phyloP scores from a whole-genome alignment of 2,113 vertebrate genomes.

The Phrynosoma blainvillii region DNA sequence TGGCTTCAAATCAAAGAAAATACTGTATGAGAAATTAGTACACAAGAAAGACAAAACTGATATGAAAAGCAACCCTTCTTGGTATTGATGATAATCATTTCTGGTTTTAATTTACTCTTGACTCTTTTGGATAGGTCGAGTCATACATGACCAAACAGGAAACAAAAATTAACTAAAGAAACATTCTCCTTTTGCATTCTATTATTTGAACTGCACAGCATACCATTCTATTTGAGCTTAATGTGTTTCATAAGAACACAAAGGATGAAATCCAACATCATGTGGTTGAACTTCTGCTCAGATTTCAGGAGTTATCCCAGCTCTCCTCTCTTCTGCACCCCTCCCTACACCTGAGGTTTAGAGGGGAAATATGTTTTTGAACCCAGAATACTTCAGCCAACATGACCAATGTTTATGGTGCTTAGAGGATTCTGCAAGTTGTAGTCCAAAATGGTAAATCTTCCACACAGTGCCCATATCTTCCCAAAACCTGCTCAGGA shows the following conservation, averaged over 20 bases:
- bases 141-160: slow-evolving; percentile 62
- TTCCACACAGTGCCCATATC: not conserved
- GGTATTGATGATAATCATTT: slow-evolving; percentile 45
- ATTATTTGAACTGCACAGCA: slow-evolving; percentile 29
- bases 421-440: not conserved
- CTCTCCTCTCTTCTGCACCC: not conserved
- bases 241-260: not conserved
- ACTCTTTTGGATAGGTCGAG: slow-evolving; percentile 47
- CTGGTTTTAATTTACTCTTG: slow-evolving; percentile 51
- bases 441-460: not conserved
- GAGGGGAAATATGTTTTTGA: not conserved
- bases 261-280: not conserved
- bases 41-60: slow-evolving; percentile 46
- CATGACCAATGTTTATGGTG: not conserved
- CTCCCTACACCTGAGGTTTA: not conserved
- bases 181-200: slow-evolving; percentile 36
- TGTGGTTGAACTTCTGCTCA: not conserved
- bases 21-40: slow-evolving; percentile 24
- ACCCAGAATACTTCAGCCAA: not conserved
- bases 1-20: slow-evolving; percentile 42
- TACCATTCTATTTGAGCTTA: slow-evolving; percentile 24
- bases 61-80: slow-evolving; percentile 48
- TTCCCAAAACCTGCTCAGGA: not conserved
- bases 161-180: slow-evolving; percentile 54
- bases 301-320: too few species aligned